Evolutionary conservation across 2,113 vertebrate genomes (phyloP), one percentile per base, ranked within the genome.

Genomic region (Rhinoderma darwinii): DNA sequence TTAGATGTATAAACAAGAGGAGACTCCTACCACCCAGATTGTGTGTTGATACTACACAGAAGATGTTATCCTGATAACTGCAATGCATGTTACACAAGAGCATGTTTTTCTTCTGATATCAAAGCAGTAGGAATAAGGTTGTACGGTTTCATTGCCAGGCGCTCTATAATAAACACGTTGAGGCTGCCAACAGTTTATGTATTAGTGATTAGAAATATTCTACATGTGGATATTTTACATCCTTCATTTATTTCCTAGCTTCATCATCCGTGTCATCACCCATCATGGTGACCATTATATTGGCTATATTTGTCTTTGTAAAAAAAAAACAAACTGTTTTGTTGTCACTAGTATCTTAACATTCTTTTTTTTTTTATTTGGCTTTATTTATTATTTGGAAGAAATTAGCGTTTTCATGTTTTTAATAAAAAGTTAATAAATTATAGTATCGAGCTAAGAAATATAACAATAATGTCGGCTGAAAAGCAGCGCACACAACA

Each of bases 51-150:
- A 25, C 72, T 74, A 75, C 41, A 47, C 41, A 75, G 41, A 12
- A 75, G 73, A 75, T 75, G 39, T 75, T 75, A 75, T 75, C 73
- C 73, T 47, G 73, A 44, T 75, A 47, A 75, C 73, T 43, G 6
- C 39, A 74, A 20, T 43, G 39, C 22, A 43, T 74, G 70, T 75
- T 27, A 75, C 73, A 75, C 73, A 75, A 75, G 73, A 43, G 11
- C 41, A 27, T 75, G 73, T 75, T 75, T 44, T 75, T 44, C 73
- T 75, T 75, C 5, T 74, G 39, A 44, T 43, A 75, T 75, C 73
- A 44, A 44, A 76, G 43, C 43, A 76, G 12, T 50, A 32, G 43
- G 44, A 12, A 17, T 70, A 20, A 32, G 66, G 0, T 70, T 70
- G 66, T 20, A 70, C 14, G 61, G 61, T 5, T 44, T 75, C 25